Base-by-base conservation (phyloP, 2,888 invertebrate species). In the Empis livida region DNA sequence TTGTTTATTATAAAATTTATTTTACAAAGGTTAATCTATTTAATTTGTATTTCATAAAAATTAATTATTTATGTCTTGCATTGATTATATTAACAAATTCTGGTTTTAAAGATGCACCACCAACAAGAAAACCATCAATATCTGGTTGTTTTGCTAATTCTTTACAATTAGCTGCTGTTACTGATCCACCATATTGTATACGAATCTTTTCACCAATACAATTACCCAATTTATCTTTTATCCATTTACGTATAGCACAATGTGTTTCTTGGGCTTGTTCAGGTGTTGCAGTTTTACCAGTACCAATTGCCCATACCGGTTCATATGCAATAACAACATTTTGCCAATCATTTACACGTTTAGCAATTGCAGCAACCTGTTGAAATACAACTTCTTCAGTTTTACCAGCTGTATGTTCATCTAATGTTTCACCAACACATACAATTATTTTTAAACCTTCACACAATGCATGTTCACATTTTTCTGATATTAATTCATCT, bases 251-350 rank as follows among this genome's bases (percentile, higher is more conserved):
- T 6, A 99, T 75, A 51, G 87, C 79, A 10, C 81, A 80, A 62
- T 99, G 99, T 1, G 95, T 91, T 53, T 93, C 92, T 74, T 94
- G 92, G 0, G 93, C 92, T 73, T 95, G 94, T 61, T 89, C 84
- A 1, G 96, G 96, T 3, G 88, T 77, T 13, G 97, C 97, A 16
- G 94, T 95, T 73, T 93, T 94, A 51, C 97, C 99, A 6, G 99
- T 99, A 46, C 99, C 99, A 64, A 99, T 99, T 44, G 99, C 99
- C 99, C 99, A 99, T 0, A 99, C 97, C 15, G 99, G 99, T 67
- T 99, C 99, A 65, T 99, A 99, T 13, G 99, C 99, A 47, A 99
- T 71, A 5, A 99, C 97, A 23, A 99, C 90, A 56, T 87, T 85
- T 47, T 75, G 77, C 76, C 77, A 77, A 57, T 76, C 73, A 56